Evolutionary conservation across 2,888 invertebrate genomes (phyloP), one percentile per base, ranked within the genome.

Genomic region (Vesta saturnalis): DNA sequence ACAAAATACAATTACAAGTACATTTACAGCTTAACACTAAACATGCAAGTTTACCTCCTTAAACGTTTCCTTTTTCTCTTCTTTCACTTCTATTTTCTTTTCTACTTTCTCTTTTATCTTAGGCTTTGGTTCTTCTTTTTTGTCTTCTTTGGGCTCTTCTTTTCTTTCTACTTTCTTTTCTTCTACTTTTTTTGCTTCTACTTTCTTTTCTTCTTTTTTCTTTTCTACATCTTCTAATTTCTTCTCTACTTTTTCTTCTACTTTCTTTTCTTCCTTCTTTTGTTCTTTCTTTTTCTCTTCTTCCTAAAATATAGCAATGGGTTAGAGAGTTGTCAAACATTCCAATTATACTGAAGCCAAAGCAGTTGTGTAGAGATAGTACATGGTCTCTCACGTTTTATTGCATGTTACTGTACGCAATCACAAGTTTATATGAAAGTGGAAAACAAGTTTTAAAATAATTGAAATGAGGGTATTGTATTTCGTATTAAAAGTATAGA

Each of bases 181-280:
- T n/a, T n/a, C n/a, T n/a, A n/a, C 74, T 70, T 78, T 73, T 54
- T 73, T 78, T 60, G 77, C 74, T 66, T 84, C 85, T 72, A 82
- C 81, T 30, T 78, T 73, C 19, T 35, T 47, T 49, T 61, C 57
- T 62, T 70, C 64, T 62, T 67, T 56, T 57, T 61, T 49, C 57
- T 60, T 19, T 54, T 12, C 18, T 12, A 49, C 60, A 43, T 55
- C 16, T 39, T 56, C 60, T 64, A 49, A 84, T 78, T 83, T 79
- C 77, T 80, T 80, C 12, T 67, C 59, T 59, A 73, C 70, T 22
- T 71, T 69, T 39, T 79, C 71, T 21, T 77, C 77, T 5, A 75
- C 74, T 23, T 78, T 75, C 39, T 78, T 85, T 81, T 86, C 83
- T 14, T 85, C 77, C 74, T 86, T 86, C 77, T 85, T 84, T 64